Evolutionary conservation across 92 coral and sea anemone species (phyloP).

Genomic region (Zoanthus gigantus): DNA sequence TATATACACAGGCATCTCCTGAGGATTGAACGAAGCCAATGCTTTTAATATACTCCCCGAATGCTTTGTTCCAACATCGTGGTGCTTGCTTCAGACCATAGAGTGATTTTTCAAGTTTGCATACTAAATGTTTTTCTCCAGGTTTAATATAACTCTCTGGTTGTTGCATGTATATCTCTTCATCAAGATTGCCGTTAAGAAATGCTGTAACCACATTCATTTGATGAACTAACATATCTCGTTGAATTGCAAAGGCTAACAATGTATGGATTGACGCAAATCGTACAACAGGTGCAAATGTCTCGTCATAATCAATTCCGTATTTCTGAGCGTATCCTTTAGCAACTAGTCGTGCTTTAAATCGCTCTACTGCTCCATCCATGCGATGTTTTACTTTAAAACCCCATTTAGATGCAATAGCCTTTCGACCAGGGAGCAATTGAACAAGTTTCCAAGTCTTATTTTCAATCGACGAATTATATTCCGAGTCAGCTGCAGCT

Average conservation of each 20-base stretch:
- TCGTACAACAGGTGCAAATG: slow-evolving; percentile 61
- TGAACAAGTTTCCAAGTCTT: slow-evolving; percentile 61
- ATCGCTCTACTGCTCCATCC: slow-evolving; percentile 58
- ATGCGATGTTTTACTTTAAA: slow-evolving; percentile 55
- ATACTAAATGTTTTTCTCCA: slow-evolving; percentile 11
- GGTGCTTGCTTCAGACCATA: slow-evolving; percentile 64
- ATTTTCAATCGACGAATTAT: slow-evolving; percentile 48
- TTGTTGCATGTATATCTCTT: slow-evolving; percentile 61
- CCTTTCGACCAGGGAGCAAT: slow-evolving; percentile 53
- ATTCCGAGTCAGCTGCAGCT: slow-evolving; percentile 61
- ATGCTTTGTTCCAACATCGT: slow-evolving; percentile 68
- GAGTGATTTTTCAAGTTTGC: slow-evolving; percentile 47
- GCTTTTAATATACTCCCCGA: slow-evolving; percentile 42
- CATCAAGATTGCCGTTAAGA: too few relatives aligned
- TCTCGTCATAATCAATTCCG: slow-evolving; percentile 60
- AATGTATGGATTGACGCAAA: slow-evolving; percentile 61
- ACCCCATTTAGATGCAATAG: slow-evolving; percentile 51
- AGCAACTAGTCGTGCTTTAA: slow-evolving; percentile 66
- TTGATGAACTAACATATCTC: slow-evolving; percentile 38
- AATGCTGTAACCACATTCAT: slow-evolving; percentile 41
- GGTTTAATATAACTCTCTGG: slow-evolving; percentile 62
- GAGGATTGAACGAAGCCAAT: slow-evolving; percentile 59
- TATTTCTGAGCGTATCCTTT: slow-evolving; percentile 65
- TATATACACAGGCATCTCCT: slow-evolving; percentile 49
- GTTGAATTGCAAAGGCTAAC: slow-evolving; percentile 34